Percentiles rank a stretch among this genome's conserved stretches.
phyloP scores from a whole-genome alignment of 2,888 invertebrate genomes.

The Cantharis flavilabris region DNA sequence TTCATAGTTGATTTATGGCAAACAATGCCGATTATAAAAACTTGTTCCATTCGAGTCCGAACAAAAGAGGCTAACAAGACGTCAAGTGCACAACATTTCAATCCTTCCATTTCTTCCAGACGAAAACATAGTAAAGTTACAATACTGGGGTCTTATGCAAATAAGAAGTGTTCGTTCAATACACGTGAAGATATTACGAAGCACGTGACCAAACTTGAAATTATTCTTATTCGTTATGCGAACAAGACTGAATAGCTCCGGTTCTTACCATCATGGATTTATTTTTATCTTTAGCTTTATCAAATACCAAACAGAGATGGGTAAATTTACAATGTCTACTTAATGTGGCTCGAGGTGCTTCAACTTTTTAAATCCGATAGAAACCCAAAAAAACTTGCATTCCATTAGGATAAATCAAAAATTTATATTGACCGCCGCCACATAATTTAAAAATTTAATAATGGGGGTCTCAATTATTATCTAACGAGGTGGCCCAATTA shows the following conservation, averaged over 20 bases:
- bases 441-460: background rate
- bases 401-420: background rate
- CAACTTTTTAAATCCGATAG: background rate
- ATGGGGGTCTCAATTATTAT: background rate
- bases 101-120: background rate
- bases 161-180: background rate
- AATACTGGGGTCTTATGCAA: background rate
- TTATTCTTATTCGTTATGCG: background rate
- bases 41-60: background rate
- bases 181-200: conserved; percentile 1
- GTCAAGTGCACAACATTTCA: background rate
- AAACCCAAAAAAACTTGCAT: background rate
- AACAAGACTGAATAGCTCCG: background rate
- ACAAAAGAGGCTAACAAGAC: background rate
- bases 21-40: background rate
- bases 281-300: background rate
- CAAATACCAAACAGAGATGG: background rate
- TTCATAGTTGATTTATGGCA: background rate
- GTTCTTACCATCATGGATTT: background rate
- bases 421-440: background rate
- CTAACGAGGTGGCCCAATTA: background rate
- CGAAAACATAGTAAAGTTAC: background rate
- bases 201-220: background rate
- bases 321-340: background rate
- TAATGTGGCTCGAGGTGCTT: background rate